Percentiles rank a stretch among this genome's conserved stretches.
Conservation (phyloP, 2,888 invertebrate species). For the Alsophila aescularia region DNA sequence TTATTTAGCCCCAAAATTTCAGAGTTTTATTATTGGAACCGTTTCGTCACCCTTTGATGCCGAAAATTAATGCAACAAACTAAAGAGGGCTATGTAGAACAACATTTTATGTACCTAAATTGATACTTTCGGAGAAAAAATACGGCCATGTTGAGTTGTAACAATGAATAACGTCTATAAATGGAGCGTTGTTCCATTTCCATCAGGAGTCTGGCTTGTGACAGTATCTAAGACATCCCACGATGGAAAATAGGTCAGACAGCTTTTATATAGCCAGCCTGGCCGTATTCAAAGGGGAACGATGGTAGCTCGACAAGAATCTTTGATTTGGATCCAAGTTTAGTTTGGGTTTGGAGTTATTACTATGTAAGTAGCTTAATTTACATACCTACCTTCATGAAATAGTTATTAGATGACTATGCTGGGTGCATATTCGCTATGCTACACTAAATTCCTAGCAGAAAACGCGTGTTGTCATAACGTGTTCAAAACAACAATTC, state of each 20-base stretch:
- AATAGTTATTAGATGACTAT: no score
- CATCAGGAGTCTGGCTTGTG: constrained; percentile 28
- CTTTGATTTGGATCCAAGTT: constrained; percentile 23
- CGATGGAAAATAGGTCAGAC: constrained; percentile 38
- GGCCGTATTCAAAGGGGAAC: constrained; percentile 31
- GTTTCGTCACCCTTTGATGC: background rate
- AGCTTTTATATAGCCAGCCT: constrained; percentile 29
- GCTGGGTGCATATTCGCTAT: no score
- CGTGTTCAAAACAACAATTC: no score
- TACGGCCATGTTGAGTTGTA: background rate
- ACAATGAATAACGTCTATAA: constrained; percentile 30
- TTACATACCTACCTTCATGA: background rate
- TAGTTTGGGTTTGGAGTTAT: background rate
- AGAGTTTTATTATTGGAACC: background rate
- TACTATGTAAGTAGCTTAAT: no score
- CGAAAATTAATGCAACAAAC: background rate
- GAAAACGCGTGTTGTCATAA: no score
- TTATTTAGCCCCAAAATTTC: background rate
- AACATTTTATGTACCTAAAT: background rate
- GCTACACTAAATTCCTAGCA: no score
- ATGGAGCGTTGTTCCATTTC: constrained; percentile 30
- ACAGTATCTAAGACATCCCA: constrained; percentile 37
- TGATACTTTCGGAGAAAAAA: constrained; percentile 8
- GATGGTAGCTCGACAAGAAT: constrained; percentile 28
- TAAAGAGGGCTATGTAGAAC: background rate